Base-by-base conservation (phyloP, 2,888 invertebrate genomes). In the Acleris literana region DNA sequence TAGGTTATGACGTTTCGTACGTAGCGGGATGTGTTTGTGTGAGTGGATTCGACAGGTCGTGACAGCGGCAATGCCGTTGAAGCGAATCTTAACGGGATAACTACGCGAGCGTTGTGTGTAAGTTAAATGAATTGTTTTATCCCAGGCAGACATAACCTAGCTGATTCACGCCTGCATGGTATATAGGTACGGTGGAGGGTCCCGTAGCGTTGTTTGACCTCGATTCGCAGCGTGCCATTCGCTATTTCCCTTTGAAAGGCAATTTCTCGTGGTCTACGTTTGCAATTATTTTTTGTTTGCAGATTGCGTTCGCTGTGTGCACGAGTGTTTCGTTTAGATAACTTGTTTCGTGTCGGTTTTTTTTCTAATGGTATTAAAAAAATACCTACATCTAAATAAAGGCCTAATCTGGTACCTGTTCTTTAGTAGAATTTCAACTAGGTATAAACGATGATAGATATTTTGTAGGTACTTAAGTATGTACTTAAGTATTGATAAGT, bases 21-120 rank as follows among this genome's bases (percentile, higher is more conserved):
- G 76, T 80, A 85, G 83, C 84, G 60, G 76, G 83, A 82, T 84
- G 82, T 83, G 82, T 84, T 81, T 85, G 91, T 86, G 89, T 84
- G 90, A 86, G 84, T 85, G 84, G 71, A 71, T 74, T 74, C 76
- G 65, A 66, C 60, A 68, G 67, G 73, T 78, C 78, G 78, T 85
- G 87, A 86, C 87, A 87, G 88, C 46, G 17, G 46, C 87, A 87
- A 85, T 86, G 88, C 86, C 85, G 88, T 88, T 87, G 87, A 82
- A 89, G 90, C 90, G 90, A 90, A 88, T 87, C 88, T 88, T 86
- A 91, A 92, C 91, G 90, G 92, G 85, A 90, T 84, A 82, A 76
- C 69, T 71, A 76, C 85, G 84, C 83, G 83, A 86, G 87, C 86
- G 84, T 74, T 83, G 81, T 79, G 86, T 69, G 69, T 72, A 69